phyloP scores from a whole-genome alignment of 1,140 invertebrate genomes.

The Holotrichia oblita region DNA sequence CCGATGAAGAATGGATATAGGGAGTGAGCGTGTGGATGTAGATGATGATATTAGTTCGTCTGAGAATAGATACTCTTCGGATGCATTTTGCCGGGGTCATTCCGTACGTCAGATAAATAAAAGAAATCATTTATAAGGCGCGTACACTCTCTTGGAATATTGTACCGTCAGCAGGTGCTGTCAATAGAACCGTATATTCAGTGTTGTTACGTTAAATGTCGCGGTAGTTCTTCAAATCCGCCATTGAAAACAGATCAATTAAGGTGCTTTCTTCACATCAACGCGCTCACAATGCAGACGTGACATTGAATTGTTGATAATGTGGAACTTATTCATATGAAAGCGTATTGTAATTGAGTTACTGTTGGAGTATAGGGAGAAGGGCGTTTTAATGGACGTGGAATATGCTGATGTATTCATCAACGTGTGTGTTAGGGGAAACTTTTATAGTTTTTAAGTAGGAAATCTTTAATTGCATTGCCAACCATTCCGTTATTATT shows the following conservation, averaged over 20 bases:
- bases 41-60: neutral
- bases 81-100: constrained; percentile 16
- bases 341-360: too few species aligned
- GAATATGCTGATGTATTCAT: too few species aligned
- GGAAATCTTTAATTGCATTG: too few species aligned
- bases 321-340: neutral
- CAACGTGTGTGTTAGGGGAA: too few species aligned
- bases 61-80: neutral
- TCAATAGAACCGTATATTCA: neutral
- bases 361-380: too few species aligned
- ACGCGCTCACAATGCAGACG: neutral
- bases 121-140: constrained; percentile 30
- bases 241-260: neutral
- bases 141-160: neutral
- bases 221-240: neutral
- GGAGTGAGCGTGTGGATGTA: neutral
- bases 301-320: neutral
- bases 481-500: too few species aligned
- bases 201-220: neutral
- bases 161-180: neutral
- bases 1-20: constrained; percentile 13
- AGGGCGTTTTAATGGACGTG: too few species aligned
- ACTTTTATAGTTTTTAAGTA: too few species aligned
- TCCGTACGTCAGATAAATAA: constrained; percentile 27
- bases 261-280: neutral